phyloP scores from a whole-genome alignment of 1,140 invertebrate species.

The Tetramorium alpestre region DNA sequence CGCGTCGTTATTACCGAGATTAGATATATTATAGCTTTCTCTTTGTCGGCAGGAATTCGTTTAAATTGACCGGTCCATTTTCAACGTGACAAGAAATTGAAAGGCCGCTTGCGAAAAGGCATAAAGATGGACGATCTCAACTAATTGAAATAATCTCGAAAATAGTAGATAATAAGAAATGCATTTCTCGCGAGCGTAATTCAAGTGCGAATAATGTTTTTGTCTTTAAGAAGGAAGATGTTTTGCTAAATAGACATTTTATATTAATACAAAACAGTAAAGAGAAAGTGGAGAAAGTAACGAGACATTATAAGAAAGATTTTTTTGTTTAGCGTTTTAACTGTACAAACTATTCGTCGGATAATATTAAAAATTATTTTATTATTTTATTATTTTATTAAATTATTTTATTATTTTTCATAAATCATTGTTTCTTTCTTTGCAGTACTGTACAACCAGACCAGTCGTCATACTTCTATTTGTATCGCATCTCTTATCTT shows the following conservation, averaged over 20 bases:
- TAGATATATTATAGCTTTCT: constrained; percentile 62
- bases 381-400: background rate
- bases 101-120: background rate
- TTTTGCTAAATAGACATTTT: background rate
- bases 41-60: constrained; percentile 33
- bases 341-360: background rate
- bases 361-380: background rate
- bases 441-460: constrained; percentile 56
- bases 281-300: constrained; percentile 2
- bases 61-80: constrained; percentile 35
- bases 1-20: constrained; percentile 42
- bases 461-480: constrained; percentile 72
- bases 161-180: background rate
- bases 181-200: background rate
- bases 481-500: constrained; percentile 89
- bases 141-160: constrained; percentile 2
- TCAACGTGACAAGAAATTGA: constrained; percentile 8
- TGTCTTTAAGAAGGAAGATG: background rate
- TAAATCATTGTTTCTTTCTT: constrained; percentile 4
- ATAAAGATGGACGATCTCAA: background rate
- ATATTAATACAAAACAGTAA: background rate
- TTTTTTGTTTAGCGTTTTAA: background rate
- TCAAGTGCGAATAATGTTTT: background rate
- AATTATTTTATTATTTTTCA: background rate
- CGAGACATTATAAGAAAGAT: background rate